A percentile compares a stretch with the other conserved stretches of the same genome.
Conservation (phyloP, 2,797 vertebrate species). For the Pseudocheirus occidentalis region DNA sequence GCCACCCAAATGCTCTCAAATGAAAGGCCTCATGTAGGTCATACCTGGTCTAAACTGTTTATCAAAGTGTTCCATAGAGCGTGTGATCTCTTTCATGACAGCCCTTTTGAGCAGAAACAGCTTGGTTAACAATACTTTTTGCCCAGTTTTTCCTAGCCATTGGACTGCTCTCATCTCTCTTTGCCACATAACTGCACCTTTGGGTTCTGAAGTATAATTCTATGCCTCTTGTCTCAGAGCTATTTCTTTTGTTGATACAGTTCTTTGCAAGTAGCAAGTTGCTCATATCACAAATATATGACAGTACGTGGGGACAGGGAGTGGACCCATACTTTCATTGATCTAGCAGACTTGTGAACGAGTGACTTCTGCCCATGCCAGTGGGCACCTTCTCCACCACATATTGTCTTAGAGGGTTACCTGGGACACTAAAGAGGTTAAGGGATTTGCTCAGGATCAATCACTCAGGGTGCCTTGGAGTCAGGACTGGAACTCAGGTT, state of each 20-base stretch:
- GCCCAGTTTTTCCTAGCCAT: background rate
- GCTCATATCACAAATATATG: background rate
- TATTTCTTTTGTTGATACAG: background rate
- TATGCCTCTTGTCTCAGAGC: background rate
- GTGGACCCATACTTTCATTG: background rate
- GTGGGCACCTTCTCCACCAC: background rate
- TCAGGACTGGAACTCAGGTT: background rate
- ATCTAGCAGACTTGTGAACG: background rate
- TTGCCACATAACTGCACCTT: background rate
- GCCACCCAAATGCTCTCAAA: background rate
- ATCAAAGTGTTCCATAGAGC: background rate
- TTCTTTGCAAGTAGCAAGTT: background rate
- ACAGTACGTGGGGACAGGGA: background rate
- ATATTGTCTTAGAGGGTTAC: no score
- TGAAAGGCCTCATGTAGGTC: background rate
- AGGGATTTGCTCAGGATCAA: no score
- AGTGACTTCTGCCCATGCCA: background rate
- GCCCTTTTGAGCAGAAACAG: background rate
- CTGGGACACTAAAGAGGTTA: no score
- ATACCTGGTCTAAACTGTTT: background rate
- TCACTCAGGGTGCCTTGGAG: no score
- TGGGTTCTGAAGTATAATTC: background rate
- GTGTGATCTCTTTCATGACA: background rate
- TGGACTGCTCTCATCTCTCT: background rate
- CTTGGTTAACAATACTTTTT: background rate